Evolutionary conservation across 2,797 vertebrate species (phyloP).

Genomic region (Sebastes steindachneri): DNA sequence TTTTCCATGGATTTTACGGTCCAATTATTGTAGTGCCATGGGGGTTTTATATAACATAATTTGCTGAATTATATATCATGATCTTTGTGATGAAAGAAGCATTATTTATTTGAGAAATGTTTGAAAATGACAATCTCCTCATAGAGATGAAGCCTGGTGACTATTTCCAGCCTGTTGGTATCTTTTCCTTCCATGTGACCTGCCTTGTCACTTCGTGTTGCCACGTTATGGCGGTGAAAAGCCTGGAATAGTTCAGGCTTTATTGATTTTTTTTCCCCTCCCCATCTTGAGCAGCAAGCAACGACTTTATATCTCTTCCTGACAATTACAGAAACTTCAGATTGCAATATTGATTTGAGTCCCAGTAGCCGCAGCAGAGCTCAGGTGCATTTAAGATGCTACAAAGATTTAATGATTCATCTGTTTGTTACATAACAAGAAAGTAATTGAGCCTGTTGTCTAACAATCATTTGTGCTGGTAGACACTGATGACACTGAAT

Average conservation of each 20-base stretch:
- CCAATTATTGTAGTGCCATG: too few relatives aligned
- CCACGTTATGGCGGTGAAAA: conserved; percentile 20
- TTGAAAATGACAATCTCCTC: not conserved
- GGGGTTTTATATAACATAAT: not conserved
- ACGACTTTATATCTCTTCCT: conserved; percentile 18
- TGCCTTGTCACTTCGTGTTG: conserved; percentile 51
- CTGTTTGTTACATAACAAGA: not conserved
- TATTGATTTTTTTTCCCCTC: conserved; percentile 38
- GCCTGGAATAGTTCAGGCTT: conserved; percentile 48
- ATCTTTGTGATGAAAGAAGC: not conserved
- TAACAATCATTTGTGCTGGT: not conserved
- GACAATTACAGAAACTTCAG: conserved; percentile 41
- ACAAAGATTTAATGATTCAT: conserved; percentile 1
- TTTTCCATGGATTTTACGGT: not conserved
- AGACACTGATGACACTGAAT: not conserved
- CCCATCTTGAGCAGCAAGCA: not conserved
- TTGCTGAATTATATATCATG: not conserved
- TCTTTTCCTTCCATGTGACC: conserved; percentile 37
- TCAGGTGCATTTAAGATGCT: not conserved
- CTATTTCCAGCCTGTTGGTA: not conserved
- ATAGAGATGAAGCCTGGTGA: not conserved
- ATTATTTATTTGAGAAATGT: not conserved
- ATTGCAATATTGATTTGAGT: conserved; percentile 56
- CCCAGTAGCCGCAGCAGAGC: not conserved
- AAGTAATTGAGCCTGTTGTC: not conserved